Conservation (phyloP, 2,797 vertebrate species). For the Phyllotis vaccarum region DNA sequence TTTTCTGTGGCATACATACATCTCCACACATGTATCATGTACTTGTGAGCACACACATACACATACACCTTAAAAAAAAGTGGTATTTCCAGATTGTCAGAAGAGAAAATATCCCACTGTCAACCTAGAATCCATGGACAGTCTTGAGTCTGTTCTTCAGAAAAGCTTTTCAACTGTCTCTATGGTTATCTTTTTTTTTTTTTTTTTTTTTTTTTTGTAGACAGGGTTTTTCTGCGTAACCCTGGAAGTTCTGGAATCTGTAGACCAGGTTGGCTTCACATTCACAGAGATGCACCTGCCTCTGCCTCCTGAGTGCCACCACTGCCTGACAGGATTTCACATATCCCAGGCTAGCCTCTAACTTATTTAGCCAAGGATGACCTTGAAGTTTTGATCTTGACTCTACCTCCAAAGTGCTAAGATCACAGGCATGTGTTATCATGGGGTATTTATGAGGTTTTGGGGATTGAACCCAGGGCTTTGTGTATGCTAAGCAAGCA, state of each 20-base stretch:
- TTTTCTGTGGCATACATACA: neutral
- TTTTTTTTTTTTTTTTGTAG: neutral
- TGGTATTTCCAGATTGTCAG: neutral
- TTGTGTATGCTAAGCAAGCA: neutral
- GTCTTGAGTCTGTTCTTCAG: neutral
- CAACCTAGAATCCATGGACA: neutral
- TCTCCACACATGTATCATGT: neutral
- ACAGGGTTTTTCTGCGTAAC: neutral
- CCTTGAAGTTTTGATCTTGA: neutral
- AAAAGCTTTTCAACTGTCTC: neutral
- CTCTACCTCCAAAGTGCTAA: neutral
- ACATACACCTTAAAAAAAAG: neutral
- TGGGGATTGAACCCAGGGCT: neutral
- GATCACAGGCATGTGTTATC: neutral
- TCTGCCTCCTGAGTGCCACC: neutral
- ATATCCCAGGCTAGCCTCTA: neutral
- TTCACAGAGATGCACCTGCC: neutral
- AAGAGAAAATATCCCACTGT: neutral
- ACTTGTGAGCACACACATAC: neutral
- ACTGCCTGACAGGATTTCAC: neutral
- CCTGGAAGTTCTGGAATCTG: neutral
- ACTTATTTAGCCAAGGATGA: neutral
- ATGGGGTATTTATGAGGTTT: neutral
- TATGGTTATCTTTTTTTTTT: neutral
- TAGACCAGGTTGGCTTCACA: neutral